phyloP scores from a whole-genome alignment of 2,113 vertebrate genomes.

The Brachionichthys hirsutus region DNA sequence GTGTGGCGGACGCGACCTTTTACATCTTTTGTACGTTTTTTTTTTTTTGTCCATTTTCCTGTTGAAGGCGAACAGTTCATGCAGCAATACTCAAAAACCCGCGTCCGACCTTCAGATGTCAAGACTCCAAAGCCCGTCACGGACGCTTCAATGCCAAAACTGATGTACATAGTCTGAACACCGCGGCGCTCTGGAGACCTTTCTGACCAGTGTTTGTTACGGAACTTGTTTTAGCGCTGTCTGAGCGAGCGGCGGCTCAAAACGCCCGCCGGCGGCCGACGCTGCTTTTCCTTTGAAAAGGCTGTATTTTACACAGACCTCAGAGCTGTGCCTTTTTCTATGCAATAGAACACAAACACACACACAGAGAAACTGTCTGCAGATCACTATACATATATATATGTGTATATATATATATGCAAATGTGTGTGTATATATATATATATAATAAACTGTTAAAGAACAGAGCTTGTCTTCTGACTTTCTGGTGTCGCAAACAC shows the following conservation, averaged over 20 bases:
- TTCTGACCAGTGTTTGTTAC: constrained; percentile 67
- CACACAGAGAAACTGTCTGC: constrained; percentile 60
- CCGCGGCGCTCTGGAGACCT: constrained; percentile 62
- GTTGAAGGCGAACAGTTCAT: constrained; percentile 67
- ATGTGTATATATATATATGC: constrained; percentile 75
- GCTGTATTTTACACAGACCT: constrained; percentile 91
- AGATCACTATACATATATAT: constrained; percentile 66
- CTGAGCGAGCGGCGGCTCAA: constrained; percentile 17
- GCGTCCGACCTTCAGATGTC: constrained; percentile 71
- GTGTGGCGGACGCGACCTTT: constrained; percentile 34
- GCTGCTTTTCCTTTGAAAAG: constrained; percentile 58
- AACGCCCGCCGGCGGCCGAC: constrained; percentile 19
- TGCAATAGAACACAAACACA: constrained; percentile 93
- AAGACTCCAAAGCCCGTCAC: constrained; percentile 77
- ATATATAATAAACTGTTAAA: constrained; percentile 92
- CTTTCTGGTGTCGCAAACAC: neutral
- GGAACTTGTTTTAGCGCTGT: constrained; percentile 61
- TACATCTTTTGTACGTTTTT: constrained; percentile 62
- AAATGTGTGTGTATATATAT: constrained; percentile 67
- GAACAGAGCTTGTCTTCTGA: constrained; percentile 44
- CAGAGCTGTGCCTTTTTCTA: constrained; percentile 99
- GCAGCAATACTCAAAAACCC: constrained; percentile 71
- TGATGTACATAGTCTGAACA: constrained; percentile 69
- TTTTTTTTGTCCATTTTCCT: constrained; percentile 49
- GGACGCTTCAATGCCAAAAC: constrained; percentile 77